Evolutionary conservation across 2,113 vertebrate species (phyloP), one percentile per base, ranked within the genome.

Genomic region (Leiothrix lutea): DNA sequence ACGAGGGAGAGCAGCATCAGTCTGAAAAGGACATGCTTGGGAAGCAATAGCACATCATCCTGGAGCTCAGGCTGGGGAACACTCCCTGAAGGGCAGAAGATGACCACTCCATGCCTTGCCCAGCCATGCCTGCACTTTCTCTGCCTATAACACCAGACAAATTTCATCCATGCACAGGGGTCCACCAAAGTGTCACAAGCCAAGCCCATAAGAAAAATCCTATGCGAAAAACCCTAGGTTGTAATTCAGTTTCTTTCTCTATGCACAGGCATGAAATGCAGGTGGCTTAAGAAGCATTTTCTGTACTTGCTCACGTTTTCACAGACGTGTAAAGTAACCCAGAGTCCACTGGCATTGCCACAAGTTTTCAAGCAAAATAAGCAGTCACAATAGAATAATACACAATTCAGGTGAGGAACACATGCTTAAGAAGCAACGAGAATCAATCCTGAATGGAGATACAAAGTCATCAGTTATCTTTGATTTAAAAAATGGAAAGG

Each of bases 21-120:
- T 81, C 75, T 84, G 71, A 38, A 78, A 67, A 77, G 75, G 72
- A 74, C 56, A 38, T 14, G 9, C 71, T 95, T 90, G 51, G 79
- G 89, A 78, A 74, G 56, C 40, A 56, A 14, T 2, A 64, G 69
- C 61, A 74, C 69, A 86, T 36, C 48, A 78, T 36, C 56, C 69
- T 29, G 21, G 47, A 81, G 83, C 56, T 71, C 60, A 73, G 42
- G 54, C 56, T 71, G 64, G n/a, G 45, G n/a, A 90, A 15, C 38
- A 5, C 58, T 77, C 36, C 54, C 80, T 81, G 42, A 53, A 91
- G 87, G 56, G 40, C 73, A 94, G 45, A 79, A 36, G 64, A 81
- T 45, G 61, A 67, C 72, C 61, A 65, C 70, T 38, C 67, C 65
- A 42, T 3, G 4, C 64, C 53, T 71, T 19, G 10, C 21, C 67